A percentile compares a stretch with the other conserved stretches of the same genome.
Conservation (phyloP, 2,888 invertebrate genomes). For the Sarcophaga caerulescens region DNA sequence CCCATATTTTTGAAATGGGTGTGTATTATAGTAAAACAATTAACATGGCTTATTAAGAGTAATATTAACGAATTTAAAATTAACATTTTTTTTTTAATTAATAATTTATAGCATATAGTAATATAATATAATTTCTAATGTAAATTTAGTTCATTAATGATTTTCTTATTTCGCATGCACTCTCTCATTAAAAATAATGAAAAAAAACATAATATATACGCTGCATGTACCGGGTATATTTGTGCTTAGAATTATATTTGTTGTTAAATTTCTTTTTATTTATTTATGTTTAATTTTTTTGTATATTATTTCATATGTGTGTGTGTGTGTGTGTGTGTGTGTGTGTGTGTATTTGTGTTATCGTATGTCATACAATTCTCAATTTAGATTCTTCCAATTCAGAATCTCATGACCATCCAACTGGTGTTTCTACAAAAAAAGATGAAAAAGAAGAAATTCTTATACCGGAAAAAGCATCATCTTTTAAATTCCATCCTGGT, state of each 20-base stretch:
- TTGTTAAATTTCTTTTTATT: background rate
- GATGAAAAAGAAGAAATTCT: slow-evolving; percentile 83
- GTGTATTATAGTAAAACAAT: slow-evolving; percentile 80
- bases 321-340: slow-evolving; percentile 39
- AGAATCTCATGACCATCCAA: slow-evolving; percentile 72
- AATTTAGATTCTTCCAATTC: slow-evolving; percentile 78
- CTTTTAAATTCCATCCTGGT: slow-evolving; percentile 92
- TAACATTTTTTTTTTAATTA: slow-evolving; percentile 30
- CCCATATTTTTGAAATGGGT: slow-evolving; percentile 81
- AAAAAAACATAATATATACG: too few relatives aligned
- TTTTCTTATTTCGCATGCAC: background rate
- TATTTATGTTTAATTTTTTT: slow-evolving; percentile 32
- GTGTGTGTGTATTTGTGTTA: slow-evolving; percentile 48
- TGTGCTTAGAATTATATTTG: background rate
- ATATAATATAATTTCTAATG: background rate
- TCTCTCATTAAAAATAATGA: background rate
- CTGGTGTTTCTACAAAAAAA: slow-evolving; percentile 73
- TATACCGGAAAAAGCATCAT: slow-evolving; percentile 93
- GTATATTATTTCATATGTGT: slow-evolving; percentile 27
- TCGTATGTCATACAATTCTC: slow-evolving; percentile 60
- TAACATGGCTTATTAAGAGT: slow-evolving; percentile 56
- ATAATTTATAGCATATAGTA: background rate
- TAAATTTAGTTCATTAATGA: too few relatives aligned
- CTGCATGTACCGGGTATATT: too few relatives aligned
- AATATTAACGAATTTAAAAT: slow-evolving; percentile 55